Evolutionary conservation across 2,888 invertebrate genomes (phyloP).

Genomic region (Meteorus cinctellus): DNA sequence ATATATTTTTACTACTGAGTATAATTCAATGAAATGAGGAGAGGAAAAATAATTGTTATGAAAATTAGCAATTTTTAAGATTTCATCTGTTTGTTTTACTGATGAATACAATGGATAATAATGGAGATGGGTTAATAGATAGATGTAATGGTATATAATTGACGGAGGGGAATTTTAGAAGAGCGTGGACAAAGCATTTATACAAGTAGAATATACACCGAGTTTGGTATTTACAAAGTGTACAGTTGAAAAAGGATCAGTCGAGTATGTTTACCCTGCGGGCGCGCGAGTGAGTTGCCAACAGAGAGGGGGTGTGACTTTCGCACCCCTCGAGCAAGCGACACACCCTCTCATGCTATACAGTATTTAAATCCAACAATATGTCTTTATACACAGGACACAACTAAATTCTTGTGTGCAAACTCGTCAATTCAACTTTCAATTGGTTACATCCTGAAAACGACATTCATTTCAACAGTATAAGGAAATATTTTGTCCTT

Average conservation of each 20-base stretch:
- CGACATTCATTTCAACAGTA: too few species aligned
- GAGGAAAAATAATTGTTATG: neutral
- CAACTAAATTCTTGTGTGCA: too few species aligned
- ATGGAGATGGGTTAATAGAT: neutral
- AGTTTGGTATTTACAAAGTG: conserved; percentile 47
- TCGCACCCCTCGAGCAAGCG: conserved; percentile 41
- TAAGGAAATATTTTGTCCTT: too few species aligned
- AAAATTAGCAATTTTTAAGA: neutral
- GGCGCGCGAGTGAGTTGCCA: conserved; percentile 16
- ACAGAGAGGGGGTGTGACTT: conserved; percentile 43
- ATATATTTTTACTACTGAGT: neutral
- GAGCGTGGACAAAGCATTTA: conserved; percentile 10
- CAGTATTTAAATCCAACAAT: neutral
- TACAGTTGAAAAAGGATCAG: conserved; percentile 49
- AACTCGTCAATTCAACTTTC: too few species aligned
- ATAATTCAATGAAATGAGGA: neutral
- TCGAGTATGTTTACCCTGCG: conserved; percentile 49
- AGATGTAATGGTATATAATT: neutral
- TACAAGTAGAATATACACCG: neutral
- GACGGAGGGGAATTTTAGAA: neutral
- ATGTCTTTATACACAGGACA: conserved; percentile 5
- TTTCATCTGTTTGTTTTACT: neutral
- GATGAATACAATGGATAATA: neutral
- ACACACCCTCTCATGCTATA: neutral
- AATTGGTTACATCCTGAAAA: too few species aligned